Evolutionary conservation across 2,113 vertebrate genomes (phyloP).

Genomic region (Aspiorhynchus laticeps): DNA sequence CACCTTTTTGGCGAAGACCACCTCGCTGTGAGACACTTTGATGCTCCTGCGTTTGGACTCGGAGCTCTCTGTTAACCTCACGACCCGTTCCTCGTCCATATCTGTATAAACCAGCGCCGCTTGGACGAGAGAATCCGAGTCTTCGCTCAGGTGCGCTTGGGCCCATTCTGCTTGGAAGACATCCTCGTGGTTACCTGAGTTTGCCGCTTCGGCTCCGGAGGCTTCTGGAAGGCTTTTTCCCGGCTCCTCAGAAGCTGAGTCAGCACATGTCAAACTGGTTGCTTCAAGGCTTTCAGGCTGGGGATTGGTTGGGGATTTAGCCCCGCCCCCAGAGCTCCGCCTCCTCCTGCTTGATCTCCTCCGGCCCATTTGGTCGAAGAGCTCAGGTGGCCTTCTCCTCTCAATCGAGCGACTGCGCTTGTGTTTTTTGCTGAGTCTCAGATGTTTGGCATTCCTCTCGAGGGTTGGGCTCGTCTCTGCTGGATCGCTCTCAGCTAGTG

Average conservation of each 20-base stretch:
- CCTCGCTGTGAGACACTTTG: slow-evolving; percentile 71
- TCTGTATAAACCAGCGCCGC: slow-evolving; percentile 53
- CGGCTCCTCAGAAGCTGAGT: slow-evolving; percentile 11
- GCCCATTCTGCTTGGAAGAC: slow-evolving; percentile 5
- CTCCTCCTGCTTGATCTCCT: slow-evolving; percentile 66
- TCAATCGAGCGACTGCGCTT: slow-evolving; percentile 21
- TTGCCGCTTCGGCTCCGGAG: neutral
- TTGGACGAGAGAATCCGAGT: slow-evolving; percentile 48
- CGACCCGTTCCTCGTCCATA: slow-evolving; percentile 56
- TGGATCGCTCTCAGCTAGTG: neutral
- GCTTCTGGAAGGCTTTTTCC: neutral
- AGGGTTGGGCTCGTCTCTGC: slow-evolving; percentile 57
- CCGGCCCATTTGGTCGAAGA: slow-evolving; percentile 64
- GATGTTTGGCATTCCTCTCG: slow-evolving; percentile 63
- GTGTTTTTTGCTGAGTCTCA: slow-evolving; percentile 58
- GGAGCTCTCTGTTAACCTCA: slow-evolving; percentile 70
- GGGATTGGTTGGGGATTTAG: slow-evolving; percentile 46
- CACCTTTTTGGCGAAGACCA: slow-evolving; percentile 68
- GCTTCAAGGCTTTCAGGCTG: slow-evolving; percentile 36
- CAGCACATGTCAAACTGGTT: slow-evolving; percentile 48
- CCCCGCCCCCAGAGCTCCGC: slow-evolving; percentile 61
- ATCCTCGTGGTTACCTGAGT: neutral
- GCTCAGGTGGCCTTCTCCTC: slow-evolving; percentile 23
- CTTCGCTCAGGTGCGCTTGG: slow-evolving; percentile 43
- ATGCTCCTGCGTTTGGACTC: slow-evolving; percentile 75